Base-by-base conservation (phyloP, 30 jellyfish, hydroid and myxozoan genomes). In the Haliclystus octoradiatus region DNA sequence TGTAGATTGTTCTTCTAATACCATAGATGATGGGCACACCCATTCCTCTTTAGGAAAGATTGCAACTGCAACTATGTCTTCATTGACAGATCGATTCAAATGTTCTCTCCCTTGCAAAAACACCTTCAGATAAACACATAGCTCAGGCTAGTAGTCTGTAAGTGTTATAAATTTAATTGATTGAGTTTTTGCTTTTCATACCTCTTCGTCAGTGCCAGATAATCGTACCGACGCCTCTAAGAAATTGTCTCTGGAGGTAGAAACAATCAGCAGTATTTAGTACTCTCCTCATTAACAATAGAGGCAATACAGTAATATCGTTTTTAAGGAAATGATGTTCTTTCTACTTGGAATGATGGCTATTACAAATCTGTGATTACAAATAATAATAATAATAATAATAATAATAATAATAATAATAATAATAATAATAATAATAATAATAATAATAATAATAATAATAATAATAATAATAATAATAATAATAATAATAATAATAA, bases 21-120 rank as follows among this genome's bases (percentile, higher is more conserved):
- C 82, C 77, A 82, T 50, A 3, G 94, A 64, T 2, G 96, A 91
- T 32, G 99, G 99, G 12, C 66, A 28, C 29, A 72, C 77, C 99
- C 99, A 91, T 30, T 82, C 64, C 3, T 52, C 77, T 26, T 72
- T 70, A n/a, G 99, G 99, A 22, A 91, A 60, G 0, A 91, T 46
- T 72, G 83, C 96, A 3, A 91, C 88, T 14, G 94, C 99, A 31
- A 91, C 99, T 27, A 91, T 65, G 49, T 91, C 99, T 19, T 75
- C 96, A 57, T 83, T 75, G 0, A 91, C 90, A 3, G 93, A 84
- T 29, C 99, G 74, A 69, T 91, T 91, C 33, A 91, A 69, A 79
- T 83, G 50, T 29, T 73, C 77, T 40, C 81, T 76, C n/a, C 99
- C 99, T 89, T 89, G 98, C 1, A 89, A 24, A 52, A 89, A 89